A percentile compares a stretch with the other conserved stretches of the same genome.
Evolutionary conservation across 2,888 invertebrate species (phyloP).

Genomic region (Steinernema scapterisci): DNA sequence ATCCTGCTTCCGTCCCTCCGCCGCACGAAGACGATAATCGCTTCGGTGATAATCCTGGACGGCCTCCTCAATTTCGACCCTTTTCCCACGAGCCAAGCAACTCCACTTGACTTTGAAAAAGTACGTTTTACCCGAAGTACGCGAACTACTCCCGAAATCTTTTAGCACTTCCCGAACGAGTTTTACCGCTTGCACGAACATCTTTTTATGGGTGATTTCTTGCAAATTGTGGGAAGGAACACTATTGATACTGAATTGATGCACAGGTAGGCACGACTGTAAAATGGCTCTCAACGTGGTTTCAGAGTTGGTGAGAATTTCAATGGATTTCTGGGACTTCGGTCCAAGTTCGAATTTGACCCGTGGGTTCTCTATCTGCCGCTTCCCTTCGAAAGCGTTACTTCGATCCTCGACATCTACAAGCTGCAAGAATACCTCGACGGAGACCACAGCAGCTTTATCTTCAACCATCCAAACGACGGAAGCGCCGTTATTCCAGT

Average conservation of each 20-base stretch:
- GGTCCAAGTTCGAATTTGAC: background rate
- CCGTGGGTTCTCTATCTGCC: background rate
- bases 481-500: background rate
- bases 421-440: background rate
- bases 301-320: background rate
- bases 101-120: background rate
- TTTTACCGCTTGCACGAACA: background rate
- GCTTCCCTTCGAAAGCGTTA: background rate
- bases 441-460: background rate
- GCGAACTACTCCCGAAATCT: background rate
- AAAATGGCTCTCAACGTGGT: background rate
- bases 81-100: background rate
- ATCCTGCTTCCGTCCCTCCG: background rate
- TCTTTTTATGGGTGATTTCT: background rate
- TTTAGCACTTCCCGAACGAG: background rate
- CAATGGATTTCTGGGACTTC: background rate
- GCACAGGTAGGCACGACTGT: background rate
- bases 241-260: background rate
- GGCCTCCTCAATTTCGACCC: background rate
- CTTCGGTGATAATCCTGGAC: background rate
- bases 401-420: background rate
- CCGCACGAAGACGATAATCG: background rate
- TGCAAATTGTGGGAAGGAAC: background rate
- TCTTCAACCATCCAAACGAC: background rate
- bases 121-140: background rate